Base-by-base conservation (phyloP, 1,140 invertebrate species). In the Platorchestia sp. region DNA sequence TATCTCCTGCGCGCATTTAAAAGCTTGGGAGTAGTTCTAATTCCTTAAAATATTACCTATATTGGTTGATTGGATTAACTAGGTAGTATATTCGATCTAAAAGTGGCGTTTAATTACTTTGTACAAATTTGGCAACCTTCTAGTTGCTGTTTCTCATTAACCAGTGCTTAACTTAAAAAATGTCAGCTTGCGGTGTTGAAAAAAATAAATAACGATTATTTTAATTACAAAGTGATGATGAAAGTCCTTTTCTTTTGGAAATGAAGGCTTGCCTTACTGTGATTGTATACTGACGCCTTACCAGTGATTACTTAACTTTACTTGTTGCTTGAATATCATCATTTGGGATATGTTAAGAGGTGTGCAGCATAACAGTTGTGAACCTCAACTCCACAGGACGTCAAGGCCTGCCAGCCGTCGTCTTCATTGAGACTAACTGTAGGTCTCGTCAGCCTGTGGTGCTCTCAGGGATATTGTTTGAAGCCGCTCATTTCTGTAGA, bases 221-320 rank as follows among this genome's bases (percentile, higher is more conserved):
- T 44, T 42, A 41, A 89, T 42, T 42, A 22, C 41, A 44, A 93
- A 44, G 91, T 93, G 91, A 47, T 45, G 43, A 93, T 93, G 91
- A 44, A 45, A 44, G 91, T 45, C 40, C 45, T 47, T 16, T 93
- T 44, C 91, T 45, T 47, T 44, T 40, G 40, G 45, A 93, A 93
- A 44, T 93, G 91, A 93, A 93, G 91, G 91, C 45, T 93, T 93
- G 91, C 91, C 91, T 93, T 93, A 93, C 45, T 93, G 91, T 93
- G 91, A 93, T 93, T 93, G 45, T 93, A 93, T 93, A 93, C 91
- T 93, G 91, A 45, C 91, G 91, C 91, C 91, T 93, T 93, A 93
- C 43, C 43, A 93, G 45, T 45, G 43, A n/a, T 93, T 93, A 45
- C 43, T 93, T 93, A 45, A 44, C 45, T 45, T n/a, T 93, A 93